Percentiles rank a stretch among this genome's conserved stretches.
Conservation (phyloP, 2,888 invertebrate genomes). For the Halictus ligatus region DNA sequence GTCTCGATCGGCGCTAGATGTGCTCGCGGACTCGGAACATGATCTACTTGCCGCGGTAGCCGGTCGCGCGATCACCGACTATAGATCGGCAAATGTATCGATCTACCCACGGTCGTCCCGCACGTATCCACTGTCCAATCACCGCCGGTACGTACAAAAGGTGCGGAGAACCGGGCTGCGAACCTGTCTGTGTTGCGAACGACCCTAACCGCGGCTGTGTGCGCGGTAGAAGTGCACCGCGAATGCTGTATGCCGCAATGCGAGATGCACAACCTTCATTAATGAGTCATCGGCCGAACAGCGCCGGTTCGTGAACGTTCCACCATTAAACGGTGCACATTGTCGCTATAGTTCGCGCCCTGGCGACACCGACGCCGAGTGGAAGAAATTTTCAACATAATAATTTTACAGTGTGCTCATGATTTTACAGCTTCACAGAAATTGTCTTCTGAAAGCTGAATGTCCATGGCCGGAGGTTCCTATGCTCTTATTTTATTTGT, state of each 20-base stretch:
- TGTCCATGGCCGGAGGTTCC: too few species aligned
- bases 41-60: slow-evolving; percentile 69
- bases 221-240: slow-evolving; percentile 38
- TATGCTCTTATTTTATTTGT: too few species aligned
- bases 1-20: slow-evolving; percentile 28
- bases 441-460: too few species aligned
- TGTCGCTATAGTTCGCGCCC: slow-evolving; percentile 19
- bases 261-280: slow-evolving; percentile 73
- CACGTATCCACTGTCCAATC: slow-evolving; percentile 59
- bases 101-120: slow-evolving; percentile 60
- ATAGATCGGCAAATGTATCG: slow-evolving; percentile 50
- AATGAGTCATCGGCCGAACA: slow-evolving; percentile 74
- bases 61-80: slow-evolving; percentile 53
- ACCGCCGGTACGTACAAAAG: slow-evolving; percentile 53
- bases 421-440: too few species aligned
- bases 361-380: not conserved
- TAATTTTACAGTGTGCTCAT: too few species aligned
- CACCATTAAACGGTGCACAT: slow-evolving; percentile 54
- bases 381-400: not conserved
- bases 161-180: slow-evolving; percentile 53
- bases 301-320: slow-evolving; percentile 61
- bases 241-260: slow-evolving; percentile 70
- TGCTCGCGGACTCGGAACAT: slow-evolving; percentile 48
- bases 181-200: slow-evolving; percentile 52
- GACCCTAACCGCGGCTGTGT: slow-evolving; percentile 27